These are phyloP conservation scores for Papilio aristodemus DNA, from an alignment of 1,140 invertebrate genomes.

Conservation along the genomic window DNA sequence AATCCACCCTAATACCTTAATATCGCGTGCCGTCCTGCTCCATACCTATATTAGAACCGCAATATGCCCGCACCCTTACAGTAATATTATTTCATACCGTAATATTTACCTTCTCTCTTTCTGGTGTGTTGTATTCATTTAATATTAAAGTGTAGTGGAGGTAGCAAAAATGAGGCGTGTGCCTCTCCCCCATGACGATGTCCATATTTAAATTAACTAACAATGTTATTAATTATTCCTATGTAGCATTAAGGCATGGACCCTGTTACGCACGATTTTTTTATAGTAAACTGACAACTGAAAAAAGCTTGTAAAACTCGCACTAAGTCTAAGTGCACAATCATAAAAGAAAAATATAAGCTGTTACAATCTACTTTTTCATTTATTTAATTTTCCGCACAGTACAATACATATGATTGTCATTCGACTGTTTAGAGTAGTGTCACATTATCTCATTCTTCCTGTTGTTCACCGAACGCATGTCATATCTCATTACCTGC, in stretches of 20 bases:
- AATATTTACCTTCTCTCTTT: neutral
- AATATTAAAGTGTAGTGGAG: constrained; percentile 1
- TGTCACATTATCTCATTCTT: constrained; percentile 13
- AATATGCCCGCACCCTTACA: neutral
- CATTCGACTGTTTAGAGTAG: neutral
- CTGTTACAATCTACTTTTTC: neutral
- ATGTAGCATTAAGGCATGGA: neutral
- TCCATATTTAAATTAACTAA: constrained; percentile 5
- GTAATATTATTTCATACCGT: constrained; percentile 1
- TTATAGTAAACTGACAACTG: neutral
- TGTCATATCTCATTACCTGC: constrained; percentile 9
- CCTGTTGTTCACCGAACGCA: neutral
- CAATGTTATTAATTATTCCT: constrained; percentile 7
- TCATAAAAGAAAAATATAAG: too few species aligned
- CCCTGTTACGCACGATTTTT: neutral
- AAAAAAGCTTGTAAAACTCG: neutral
- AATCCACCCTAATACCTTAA: neutral
- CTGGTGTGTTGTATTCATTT: neutral
- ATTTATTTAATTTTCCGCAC: neutral
- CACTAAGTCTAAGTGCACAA: too few species aligned
- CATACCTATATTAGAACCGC: neutral
- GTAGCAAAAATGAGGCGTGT: neutral
- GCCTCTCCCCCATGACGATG: constrained; percentile 1
- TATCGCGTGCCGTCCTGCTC: neutral
- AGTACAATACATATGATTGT: neutral